phyloP scores from a whole-genome alignment of 53 echinoderm and acorn worm species.

The Mesocentrotus franciscanus region DNA sequence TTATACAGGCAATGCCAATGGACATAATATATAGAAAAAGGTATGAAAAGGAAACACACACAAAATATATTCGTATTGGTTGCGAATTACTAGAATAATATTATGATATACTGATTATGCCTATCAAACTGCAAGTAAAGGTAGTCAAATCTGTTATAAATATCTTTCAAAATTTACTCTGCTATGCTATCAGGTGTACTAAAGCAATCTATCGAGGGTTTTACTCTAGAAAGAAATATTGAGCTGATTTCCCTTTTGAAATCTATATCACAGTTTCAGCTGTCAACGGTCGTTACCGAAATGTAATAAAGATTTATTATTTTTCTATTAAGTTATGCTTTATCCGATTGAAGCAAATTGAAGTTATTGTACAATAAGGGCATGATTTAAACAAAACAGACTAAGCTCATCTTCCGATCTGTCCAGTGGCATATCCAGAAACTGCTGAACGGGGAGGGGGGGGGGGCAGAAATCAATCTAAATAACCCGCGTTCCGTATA shows the following conservation, averaged over 20 bases:
- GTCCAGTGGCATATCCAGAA: not conserved
- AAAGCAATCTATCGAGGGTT: not conserved
- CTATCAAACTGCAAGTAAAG: not conserved
- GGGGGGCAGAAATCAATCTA: too few species aligned
- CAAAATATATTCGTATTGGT: not conserved
- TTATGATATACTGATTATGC: not conserved
- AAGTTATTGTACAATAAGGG: too few species aligned
- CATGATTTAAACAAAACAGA: not conserved
- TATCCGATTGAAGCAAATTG: too few species aligned
- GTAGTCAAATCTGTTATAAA: not conserved
- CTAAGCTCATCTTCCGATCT: not conserved
- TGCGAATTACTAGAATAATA: not conserved
- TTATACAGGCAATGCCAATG: not conserved
- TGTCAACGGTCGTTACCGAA: not conserved
- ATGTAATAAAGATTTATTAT: not conserved
- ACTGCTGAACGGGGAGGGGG: too few species aligned
- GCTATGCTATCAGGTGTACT: not conserved
- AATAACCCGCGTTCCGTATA: too few species aligned
- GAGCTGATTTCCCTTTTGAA: slow-evolving; percentile 12
- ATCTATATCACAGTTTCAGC: not conserved
- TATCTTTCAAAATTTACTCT: not conserved
- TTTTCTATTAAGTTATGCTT: too few species aligned
- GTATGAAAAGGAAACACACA: not conserved
- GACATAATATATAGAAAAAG: not conserved
- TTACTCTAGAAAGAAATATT: not conserved